phyloP scores from a whole-genome alignment of 2,888 invertebrate species.

The Epicampocera succincta region DNA sequence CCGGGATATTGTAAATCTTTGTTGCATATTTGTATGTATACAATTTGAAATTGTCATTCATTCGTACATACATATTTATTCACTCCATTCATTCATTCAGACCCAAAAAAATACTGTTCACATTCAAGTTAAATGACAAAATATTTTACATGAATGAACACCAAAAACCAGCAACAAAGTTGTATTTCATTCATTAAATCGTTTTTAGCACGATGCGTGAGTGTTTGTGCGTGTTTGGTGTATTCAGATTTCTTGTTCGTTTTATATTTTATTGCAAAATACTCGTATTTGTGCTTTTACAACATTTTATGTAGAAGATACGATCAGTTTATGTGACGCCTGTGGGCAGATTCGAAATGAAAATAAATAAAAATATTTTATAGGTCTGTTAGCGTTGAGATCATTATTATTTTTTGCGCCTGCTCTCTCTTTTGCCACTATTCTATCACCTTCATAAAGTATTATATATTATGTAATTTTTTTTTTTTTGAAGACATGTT shows the following conservation, averaged over 20 bases:
- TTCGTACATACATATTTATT: slow-evolving; percentile 56
- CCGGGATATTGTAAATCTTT: too few relatives aligned
- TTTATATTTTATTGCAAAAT: slow-evolving; percentile 24
- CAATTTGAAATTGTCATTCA: slow-evolving; percentile 48
- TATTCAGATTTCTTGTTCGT: slow-evolving; percentile 26
- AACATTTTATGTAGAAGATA: slow-evolving; percentile 55
- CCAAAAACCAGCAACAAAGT: slow-evolving; percentile 34
- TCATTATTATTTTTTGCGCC: slow-evolving; percentile 22
- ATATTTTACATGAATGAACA: slow-evolving; percentile 47
- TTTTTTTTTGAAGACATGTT: slow-evolving; percentile 21
- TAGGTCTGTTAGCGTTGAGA: slow-evolving; percentile 65
- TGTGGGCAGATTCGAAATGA: slow-evolving; percentile 64
- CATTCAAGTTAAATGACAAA: background rate
- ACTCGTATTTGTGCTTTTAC: slow-evolving; percentile 47
- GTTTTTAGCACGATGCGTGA: slow-evolving; percentile 56
- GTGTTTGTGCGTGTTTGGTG: slow-evolving; percentile 55
- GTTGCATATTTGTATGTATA: background rate
- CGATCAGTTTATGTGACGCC: slow-evolving; percentile 26
- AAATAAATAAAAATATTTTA: slow-evolving; percentile 56
- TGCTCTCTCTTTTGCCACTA: background rate
- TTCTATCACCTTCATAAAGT: slow-evolving; percentile 54
- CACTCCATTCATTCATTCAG: slow-evolving; percentile 20
- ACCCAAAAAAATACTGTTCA: background rate
- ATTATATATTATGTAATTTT: slow-evolving; percentile 32
- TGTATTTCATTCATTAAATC: slow-evolving; percentile 47